Conservation (phyloP, 2,797 vertebrate genomes). For the Phyllotis vaccarum region DNA sequence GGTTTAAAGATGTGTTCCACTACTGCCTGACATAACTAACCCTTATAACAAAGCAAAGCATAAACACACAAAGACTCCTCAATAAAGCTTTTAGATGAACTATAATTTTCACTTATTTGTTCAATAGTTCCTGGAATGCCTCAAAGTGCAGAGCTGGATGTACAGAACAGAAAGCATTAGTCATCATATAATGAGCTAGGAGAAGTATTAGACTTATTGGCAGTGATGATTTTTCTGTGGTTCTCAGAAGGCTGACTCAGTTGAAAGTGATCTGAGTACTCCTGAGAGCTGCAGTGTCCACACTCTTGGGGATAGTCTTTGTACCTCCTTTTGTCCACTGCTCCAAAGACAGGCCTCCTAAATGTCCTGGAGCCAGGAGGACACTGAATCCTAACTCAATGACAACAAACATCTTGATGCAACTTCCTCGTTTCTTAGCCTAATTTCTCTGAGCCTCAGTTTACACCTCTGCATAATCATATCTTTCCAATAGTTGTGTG, state of each 20-base stretch:
- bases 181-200: not conserved
- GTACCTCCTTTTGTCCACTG: not conserved
- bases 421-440: not conserved
- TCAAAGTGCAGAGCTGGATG: not conserved
- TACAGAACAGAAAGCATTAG: not conserved
- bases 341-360: not conserved
- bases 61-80: not conserved
- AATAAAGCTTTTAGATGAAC: constrained; percentile 51
- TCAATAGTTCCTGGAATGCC: not conserved
- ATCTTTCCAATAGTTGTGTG: not conserved
- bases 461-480: not conserved
- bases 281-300: not conserved
- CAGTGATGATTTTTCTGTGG: not conserved
- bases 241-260: not conserved
- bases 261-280: not conserved
- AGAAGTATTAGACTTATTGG: not conserved
- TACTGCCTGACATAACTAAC: not conserved
- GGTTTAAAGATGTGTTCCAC: too few relatives aligned
- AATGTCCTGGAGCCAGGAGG: not conserved
- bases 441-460: constrained; percentile 9
- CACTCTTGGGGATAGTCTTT: not conserved
- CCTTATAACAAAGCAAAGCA: constrained; percentile 20
- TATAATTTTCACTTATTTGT: not conserved
- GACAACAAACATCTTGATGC: not conserved
- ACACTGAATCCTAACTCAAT: not conserved